Conservation (phyloP, 1,140 invertebrate genomes). For the Euborellia annulipes region DNA sequence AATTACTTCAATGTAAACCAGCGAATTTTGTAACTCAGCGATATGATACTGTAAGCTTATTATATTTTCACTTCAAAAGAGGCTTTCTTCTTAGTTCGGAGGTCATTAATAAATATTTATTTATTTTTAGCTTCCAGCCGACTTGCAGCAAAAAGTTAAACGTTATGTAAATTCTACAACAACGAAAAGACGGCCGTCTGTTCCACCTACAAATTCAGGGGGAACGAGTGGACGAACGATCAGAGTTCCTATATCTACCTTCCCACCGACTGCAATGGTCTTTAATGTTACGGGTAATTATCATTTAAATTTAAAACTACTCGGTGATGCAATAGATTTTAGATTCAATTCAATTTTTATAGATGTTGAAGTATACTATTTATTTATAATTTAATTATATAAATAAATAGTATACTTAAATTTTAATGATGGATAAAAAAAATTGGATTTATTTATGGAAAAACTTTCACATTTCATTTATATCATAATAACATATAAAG, state of each 20-base stretch:
- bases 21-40: slow-evolving; percentile 87
- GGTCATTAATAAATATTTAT: background rate
- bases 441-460: too few relatives aligned
- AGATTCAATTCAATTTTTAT: too few relatives aligned
- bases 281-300: slow-evolving; percentile 35
- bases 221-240: slow-evolving; percentile 41
- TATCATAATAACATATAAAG: too few relatives aligned
- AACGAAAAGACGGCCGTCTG: slow-evolving; percentile 38
- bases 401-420: too few relatives aligned
- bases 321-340: too few relatives aligned
- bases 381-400: too few relatives aligned
- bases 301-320: too few relatives aligned
- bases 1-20: slow-evolving; percentile 87
- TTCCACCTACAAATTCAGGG: slow-evolving; percentile 23
- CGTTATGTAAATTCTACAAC: slow-evolving; percentile 49
- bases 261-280: slow-evolving; percentile 77
- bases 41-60: slow-evolving; percentile 72
- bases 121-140: slow-evolving; percentile 61
- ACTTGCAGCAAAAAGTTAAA: slow-evolving; percentile 77
- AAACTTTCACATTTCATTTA: too few relatives aligned
- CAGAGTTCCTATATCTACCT: slow-evolving; percentile 66
- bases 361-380: too few relatives aligned
- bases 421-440: too few relatives aligned
- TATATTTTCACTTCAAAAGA: slow-evolving; percentile 15
- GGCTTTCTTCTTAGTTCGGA: too few relatives aligned